Percentiles rank a stretch among this genome's conserved stretches.
phyloP scores from a whole-genome alignment of 2,888 invertebrate genomes.

The Cetonia aurata region DNA sequence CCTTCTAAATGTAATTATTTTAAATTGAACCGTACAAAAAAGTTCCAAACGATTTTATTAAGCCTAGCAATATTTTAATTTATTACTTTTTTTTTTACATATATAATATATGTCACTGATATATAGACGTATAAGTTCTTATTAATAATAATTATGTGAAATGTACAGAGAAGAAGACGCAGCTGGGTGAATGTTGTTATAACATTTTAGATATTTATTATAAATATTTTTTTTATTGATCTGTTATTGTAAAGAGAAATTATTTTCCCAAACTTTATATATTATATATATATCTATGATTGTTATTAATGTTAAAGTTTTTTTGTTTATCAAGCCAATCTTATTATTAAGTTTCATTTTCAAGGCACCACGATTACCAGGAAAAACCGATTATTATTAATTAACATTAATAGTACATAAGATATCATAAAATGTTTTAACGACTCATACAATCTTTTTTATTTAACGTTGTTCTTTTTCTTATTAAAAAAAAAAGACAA shows the following conservation, averaged over 20 bases:
- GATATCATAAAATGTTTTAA: slow-evolving; percentile 40
- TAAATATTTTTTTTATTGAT: slow-evolving; percentile 20
- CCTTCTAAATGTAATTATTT: too few species aligned
- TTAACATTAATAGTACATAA: background rate
- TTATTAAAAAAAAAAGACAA: background rate
- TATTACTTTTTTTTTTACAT: slow-evolving; percentile 20
- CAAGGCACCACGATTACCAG: too few species aligned
- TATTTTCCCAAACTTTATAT: background rate
- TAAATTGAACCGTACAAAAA: slow-evolving; percentile 4
- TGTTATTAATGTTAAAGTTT: slow-evolving; percentile 16
- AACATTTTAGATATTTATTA: slow-evolving; percentile 32
- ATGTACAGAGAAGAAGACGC: slow-evolving; percentile 20
- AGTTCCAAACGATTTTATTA: slow-evolving; percentile 1
- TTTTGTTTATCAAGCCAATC: background rate
- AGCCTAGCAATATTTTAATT: slow-evolving; percentile 16
- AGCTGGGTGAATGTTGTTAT: background rate
- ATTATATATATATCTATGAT: slow-evolving; percentile 3
- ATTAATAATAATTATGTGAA: slow-evolving; percentile 1
- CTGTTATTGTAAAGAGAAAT: slow-evolving; percentile 26
- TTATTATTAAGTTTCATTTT: background rate
- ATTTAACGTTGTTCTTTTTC: slow-evolving; percentile 28
- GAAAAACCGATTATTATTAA: too few species aligned
- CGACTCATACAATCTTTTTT: slow-evolving; percentile 45
- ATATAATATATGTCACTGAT: slow-evolving; percentile 14
- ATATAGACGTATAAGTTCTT: slow-evolving; percentile 16